Percentiles rank a stretch among this genome's conserved stretches.
phyloP scores from a whole-genome alignment of 2,113 vertebrate species.

The Taxidea taxus region DNA sequence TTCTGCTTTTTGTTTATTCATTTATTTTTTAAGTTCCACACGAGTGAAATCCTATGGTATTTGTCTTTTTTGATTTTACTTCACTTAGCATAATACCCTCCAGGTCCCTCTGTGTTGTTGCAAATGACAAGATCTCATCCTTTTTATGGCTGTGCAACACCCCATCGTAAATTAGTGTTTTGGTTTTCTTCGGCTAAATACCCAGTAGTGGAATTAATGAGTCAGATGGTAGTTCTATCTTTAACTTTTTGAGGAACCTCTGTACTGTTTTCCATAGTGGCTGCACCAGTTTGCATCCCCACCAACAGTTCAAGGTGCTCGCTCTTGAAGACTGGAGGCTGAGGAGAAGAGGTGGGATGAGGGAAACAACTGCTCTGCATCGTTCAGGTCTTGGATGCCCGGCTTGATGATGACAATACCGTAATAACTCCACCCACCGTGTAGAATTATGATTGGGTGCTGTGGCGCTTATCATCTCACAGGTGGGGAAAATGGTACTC shows the following conservation, averaged over 20 bases:
- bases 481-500: background rate
- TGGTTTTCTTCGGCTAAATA: background rate
- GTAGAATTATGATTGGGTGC: background rate
- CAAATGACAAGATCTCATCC: background rate
- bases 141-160: background rate
- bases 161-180: background rate
- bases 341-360: background rate
- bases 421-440: accelerated
- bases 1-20: background rate
- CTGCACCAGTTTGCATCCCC: background rate
- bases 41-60: background rate
- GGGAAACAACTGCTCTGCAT: background rate
- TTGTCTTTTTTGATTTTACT: background rate
- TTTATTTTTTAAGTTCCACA: background rate
- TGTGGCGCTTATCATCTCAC: too few species aligned
- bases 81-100: background rate
- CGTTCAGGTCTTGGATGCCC: background rate
- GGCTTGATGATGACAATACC: background rate
- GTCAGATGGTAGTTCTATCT: background rate
- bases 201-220: background rate
- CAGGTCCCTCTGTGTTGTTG: background rate
- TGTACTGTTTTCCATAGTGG: background rate
- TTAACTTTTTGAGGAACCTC: background rate
- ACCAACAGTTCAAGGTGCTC: background rate
- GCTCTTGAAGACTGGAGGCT: background rate